Base-by-base conservation (phyloP, 2,888 invertebrate species). In the Drosophila robusta region DNA sequence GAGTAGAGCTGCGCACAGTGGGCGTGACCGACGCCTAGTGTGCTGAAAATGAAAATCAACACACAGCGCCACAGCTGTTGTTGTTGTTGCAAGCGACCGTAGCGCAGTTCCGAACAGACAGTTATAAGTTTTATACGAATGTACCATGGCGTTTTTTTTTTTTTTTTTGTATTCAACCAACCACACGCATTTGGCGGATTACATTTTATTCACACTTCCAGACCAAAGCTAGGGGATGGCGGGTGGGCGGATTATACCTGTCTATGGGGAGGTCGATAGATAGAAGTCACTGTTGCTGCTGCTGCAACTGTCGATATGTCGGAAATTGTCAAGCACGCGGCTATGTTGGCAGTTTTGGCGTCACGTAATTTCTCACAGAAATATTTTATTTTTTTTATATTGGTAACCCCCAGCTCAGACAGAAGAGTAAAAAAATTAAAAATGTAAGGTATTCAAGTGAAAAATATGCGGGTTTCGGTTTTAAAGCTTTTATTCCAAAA, bases 11-110 rank as follows among this genome's bases (percentile, higher is more conserved):
- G 26, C 14, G 47, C 60, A 22, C 50, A 45, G 79, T 68, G 49
- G 77, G 69, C 77, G 74, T 74, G 80, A 34, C 61, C 71, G 64
- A 71, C 68, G 67, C 78, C 87, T 18, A 70, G 61, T 74, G 63
- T 77, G 83, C 89, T 87, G 87, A 87, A 84, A 84, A 86, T 89
- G 80, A 89, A 84, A 84, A 84, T 83, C 87, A 84, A 83, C 87
- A 54, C 24, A 88, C 77, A 75, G 42, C 54, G 52, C 55, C 67
- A 70, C 54, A 60, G 45, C 64, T 69, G 46, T 68, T 52, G 46
- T 9, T 47, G 24, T 36, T 45, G 12, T 16, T 57, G 24, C 16
- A 26, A 39, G 14, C 41, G 41, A 47, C 58, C 46, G 16, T 34
- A 41, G 58, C 38, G 36, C 4, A 34, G 36, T 22, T 58, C 18